phyloP scores from a whole-genome alignment of 2,888 invertebrate species.

The Sialis fuliginosa region DNA sequence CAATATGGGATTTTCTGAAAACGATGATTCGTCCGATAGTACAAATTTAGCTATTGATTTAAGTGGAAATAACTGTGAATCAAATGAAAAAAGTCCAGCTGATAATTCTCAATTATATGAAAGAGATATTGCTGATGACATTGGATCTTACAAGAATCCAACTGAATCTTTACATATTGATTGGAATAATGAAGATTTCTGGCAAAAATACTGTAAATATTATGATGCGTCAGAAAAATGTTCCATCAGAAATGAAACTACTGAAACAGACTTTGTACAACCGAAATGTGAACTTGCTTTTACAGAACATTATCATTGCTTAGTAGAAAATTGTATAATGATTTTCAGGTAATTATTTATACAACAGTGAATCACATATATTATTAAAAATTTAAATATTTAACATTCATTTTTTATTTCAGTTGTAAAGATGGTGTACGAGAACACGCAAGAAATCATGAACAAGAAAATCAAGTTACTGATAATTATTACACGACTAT shows the following conservation, averaged over 20 bases:
- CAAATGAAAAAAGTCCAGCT: not conserved
- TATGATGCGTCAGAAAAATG: slow-evolving; percentile 22
- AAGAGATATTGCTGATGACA: slow-evolving; percentile 7
- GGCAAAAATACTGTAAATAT: slow-evolving; percentile 36
- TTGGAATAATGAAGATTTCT: slow-evolving; percentile 31
- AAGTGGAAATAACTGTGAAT: slow-evolving; percentile 7
- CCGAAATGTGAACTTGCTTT: slow-evolving; percentile 41
- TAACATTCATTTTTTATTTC: slow-evolving; percentile 8
- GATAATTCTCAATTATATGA: not conserved
- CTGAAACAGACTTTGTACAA: slow-evolving; percentile 9
- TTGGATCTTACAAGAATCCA: not conserved
- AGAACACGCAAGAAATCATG: slow-evolving; percentile 77
- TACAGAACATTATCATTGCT: slow-evolving; percentile 78
- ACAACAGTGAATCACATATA: not conserved
- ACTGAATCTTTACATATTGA: slow-evolving; percentile 1
- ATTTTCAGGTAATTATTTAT: slow-evolving; percentile 40
- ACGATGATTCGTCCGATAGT: not conserved
- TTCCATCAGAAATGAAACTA: slow-evolving; percentile 12
- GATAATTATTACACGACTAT: slow-evolving; percentile 53
- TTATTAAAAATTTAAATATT: not conserved
- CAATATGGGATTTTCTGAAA: not conserved
- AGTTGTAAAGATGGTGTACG: slow-evolving; percentile 52
- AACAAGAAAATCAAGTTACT: slow-evolving; percentile 72
- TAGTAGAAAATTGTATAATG: slow-evolving; percentile 58
- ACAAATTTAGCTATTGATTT: slow-evolving; percentile 22